These are phyloP conservation scores for Centropristis striata DNA, from an alignment of 2,113 vertebrate species.

Conservation along the genomic window DNA sequence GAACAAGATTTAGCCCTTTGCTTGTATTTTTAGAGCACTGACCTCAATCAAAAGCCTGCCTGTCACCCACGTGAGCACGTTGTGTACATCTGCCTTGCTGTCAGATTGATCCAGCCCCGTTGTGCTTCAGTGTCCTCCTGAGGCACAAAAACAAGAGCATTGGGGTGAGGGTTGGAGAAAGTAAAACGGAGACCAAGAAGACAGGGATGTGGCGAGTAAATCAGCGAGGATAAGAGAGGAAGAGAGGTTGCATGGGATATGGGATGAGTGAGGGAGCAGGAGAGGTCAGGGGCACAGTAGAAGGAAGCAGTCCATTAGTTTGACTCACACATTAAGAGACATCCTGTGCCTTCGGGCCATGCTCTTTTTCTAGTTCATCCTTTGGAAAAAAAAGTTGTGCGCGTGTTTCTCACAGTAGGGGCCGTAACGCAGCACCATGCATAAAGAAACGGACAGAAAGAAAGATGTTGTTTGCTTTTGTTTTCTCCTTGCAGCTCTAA, in stretches of 20 bases:
- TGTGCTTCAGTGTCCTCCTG: constrained; percentile 29
- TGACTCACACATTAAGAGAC: constrained; percentile 66
- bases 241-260: constrained; percentile 7
- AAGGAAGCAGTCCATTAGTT: constrained; percentile 76
- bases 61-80: not conserved
- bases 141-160: constrained; percentile 22
- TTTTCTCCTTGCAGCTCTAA: constrained; percentile 22
- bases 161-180: constrained; percentile 19
- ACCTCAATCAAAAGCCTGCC: constrained; percentile 37
- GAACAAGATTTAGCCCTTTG: not conserved
- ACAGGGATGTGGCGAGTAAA: not conserved
- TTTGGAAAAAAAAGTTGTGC: constrained; percentile 26
- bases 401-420: constrained; percentile 34
- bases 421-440: not conserved
- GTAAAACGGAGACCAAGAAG: constrained; percentile 20
- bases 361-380: constrained; percentile 59
- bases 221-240: constrained; percentile 15
- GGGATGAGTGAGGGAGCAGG: constrained; percentile 46
- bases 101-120: constrained; percentile 49
- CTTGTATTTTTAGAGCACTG: constrained; percentile 31
- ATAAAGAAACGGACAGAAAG: not conserved
- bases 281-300: constrained; percentile 58
- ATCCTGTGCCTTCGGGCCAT: constrained; percentile 52
- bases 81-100: constrained; percentile 32
- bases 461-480: constrained; percentile 15